These are phyloP conservation scores for Toxostoma redivivum DNA, from an alignment of 2,113 vertebrate genomes.

Conservation along the genomic window DNA sequence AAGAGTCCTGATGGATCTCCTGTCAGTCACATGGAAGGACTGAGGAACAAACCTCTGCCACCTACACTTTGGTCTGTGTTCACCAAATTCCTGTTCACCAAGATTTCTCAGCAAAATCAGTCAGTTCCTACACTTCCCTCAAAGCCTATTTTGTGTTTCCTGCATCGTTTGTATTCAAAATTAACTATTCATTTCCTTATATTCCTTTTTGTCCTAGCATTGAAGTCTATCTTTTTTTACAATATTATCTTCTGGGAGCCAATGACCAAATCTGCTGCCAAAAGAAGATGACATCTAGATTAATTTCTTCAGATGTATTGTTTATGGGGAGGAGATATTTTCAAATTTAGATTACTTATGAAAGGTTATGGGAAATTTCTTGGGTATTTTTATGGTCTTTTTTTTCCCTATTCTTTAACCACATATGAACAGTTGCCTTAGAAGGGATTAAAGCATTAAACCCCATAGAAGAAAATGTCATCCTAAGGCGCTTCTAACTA, in stretches of 20 bases:
- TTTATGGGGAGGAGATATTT: background rate
- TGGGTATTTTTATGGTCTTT: background rate
- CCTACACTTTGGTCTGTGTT: background rate
- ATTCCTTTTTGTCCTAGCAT: background rate
- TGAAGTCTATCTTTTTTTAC: background rate
- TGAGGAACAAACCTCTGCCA: background rate
- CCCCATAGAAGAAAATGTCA: background rate
- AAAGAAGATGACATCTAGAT: background rate
- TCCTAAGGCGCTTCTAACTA: background rate
- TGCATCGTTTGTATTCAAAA: background rate
- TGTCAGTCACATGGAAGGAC: background rate
- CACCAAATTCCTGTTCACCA: accelerated
- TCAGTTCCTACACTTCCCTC: background rate
- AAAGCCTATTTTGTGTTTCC: background rate
- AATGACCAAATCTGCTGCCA: background rate
- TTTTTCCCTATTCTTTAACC: background rate
- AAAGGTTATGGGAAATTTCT: background rate
- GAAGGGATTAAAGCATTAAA: background rate
- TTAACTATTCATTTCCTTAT: background rate
- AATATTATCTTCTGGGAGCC: background rate
- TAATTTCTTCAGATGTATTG: background rate
- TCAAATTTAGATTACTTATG: background rate
- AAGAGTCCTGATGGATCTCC: background rate
- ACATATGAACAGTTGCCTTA: background rate
- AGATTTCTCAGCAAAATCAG: background rate